Conservation (phyloP, 2,888 invertebrate species). For the Plagodis pulveraria region DNA sequence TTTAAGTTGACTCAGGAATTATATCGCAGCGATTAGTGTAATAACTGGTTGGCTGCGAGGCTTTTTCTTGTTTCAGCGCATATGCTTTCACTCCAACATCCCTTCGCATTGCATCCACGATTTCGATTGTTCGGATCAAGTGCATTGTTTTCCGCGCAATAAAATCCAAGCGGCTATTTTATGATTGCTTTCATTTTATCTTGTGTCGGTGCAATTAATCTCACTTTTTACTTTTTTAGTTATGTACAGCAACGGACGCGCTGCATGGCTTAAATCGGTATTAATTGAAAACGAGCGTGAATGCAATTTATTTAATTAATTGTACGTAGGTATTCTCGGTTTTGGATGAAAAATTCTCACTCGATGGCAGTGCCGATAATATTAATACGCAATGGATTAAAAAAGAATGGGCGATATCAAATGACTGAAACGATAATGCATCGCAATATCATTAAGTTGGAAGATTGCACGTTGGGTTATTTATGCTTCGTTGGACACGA, state of each 20-base stretch:
- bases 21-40: constrained; percentile 85
- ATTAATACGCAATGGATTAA: constrained; percentile 46
- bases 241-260: constrained; percentile 38
- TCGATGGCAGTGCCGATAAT: constrained; percentile 38
- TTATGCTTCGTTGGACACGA: constrained; percentile 55
- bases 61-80: constrained; percentile 58
- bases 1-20: constrained; percentile 85
- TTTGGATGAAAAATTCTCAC: constrained; percentile 41
- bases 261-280: constrained; percentile 40
- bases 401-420: constrained; percentile 56
- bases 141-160: constrained; percentile 75
- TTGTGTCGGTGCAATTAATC: constrained; percentile 53
- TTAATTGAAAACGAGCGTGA: constrained; percentile 50
- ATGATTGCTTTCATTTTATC: constrained; percentile 62
- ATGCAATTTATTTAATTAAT: constrained; percentile 42
- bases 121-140: constrained; percentile 72
- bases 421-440: constrained; percentile 63
- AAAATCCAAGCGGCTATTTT: constrained; percentile 68
- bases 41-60: constrained; percentile 80
- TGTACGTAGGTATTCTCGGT: constrained; percentile 21
- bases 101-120: constrained; percentile 61
- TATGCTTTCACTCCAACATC: constrained; percentile 73
- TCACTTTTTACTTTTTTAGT: constrained; percentile 49
- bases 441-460: constrained; percentile 69
- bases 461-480: constrained; percentile 65